Percentiles rank a stretch among this genome's conserved stretches.
These are phyloP conservation scores for Octomys mimax DNA, from an alignment of 2,797 vertebrate genomes.

Conservation along the genomic window DNA sequence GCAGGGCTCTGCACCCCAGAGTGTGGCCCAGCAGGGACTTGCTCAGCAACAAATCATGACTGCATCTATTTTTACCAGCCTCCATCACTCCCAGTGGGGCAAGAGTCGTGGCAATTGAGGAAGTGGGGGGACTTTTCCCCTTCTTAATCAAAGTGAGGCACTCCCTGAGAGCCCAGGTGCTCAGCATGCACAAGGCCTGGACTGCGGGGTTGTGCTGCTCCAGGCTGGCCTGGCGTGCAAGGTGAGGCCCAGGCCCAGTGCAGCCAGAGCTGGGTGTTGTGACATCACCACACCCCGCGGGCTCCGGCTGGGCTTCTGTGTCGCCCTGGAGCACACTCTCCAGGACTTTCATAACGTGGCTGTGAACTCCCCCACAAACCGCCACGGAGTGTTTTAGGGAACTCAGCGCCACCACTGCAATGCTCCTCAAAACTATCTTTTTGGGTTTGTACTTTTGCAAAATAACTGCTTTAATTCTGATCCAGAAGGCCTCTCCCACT, in stretches of 20 bases:
- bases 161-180: slow-evolving; percentile 27
- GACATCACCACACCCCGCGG: not conserved
- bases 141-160: slow-evolving; percentile 25
- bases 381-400: slow-evolving; percentile 78
- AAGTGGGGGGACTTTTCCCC: slow-evolving; percentile 21
- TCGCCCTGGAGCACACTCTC: not conserved
- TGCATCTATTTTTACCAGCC: not conserved
- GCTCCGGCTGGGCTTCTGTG: slow-evolving; percentile 45
- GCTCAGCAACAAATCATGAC: accelerated
- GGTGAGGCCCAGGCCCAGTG: accelerated
- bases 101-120: slow-evolving; percentile 56
- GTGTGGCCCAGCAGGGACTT: not conserved
- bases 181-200: not conserved
- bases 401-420: slow-evolving; percentile 60
- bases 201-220: too few species aligned
- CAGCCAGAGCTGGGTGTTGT: not conserved
- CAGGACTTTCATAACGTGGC: slow-evolving; percentile 65
- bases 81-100: slow-evolving; percentile 22
- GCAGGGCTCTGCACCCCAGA: not conserved
- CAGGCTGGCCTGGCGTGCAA: too few species aligned
- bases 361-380: slow-evolving; percentile 62
- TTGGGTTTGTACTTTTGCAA: slow-evolving; percentile 71
- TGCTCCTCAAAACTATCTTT: slow-evolving; percentile 22
- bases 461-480: slow-evolving; percentile 34
- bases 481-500: slow-evolving; percentile 6